Conservation (phyloP, 1,140 invertebrate species). For the Cardiocondyla obscurior region DNA sequence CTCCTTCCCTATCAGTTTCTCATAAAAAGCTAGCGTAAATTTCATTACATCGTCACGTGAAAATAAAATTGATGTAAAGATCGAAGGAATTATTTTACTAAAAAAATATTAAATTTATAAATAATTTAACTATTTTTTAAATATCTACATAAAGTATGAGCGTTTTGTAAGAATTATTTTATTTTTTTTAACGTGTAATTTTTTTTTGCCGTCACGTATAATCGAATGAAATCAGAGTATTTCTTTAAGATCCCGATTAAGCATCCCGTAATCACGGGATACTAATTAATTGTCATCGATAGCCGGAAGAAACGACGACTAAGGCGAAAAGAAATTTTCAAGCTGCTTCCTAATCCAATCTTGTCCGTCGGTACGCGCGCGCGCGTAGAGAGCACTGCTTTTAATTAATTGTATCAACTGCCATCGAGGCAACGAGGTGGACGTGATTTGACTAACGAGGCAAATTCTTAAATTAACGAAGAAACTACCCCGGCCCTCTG, state of each 20-base stretch:
- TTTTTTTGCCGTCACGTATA: background rate
- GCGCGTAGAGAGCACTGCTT: slow-evolving; percentile 65
- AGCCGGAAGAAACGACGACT: slow-evolving; percentile 80
- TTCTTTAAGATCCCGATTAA: background rate
- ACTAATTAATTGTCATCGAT: slow-evolving; percentile 80
- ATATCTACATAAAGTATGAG: background rate
- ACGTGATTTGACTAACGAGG: slow-evolving; percentile 82
- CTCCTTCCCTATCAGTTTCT: slow-evolving; percentile 2
- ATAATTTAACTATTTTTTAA: background rate
- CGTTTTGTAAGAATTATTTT: background rate
- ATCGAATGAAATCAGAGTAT: background rate
- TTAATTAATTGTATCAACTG: slow-evolving; percentile 83
- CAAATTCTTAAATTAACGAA: slow-evolving; percentile 83
- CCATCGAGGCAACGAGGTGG: slow-evolving; percentile 74
- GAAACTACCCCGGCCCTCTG: slow-evolving; percentile 32
- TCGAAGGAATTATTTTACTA: background rate
- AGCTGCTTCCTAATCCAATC: slow-evolving; percentile 76
- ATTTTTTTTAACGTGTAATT: background rate
- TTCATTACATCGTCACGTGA: background rate
- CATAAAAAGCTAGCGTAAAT: background rate
- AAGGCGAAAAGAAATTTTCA: slow-evolving; percentile 62
- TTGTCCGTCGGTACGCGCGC: slow-evolving; percentile 61
- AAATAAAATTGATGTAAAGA: slow-evolving; percentile 8
- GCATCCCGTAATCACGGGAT: slow-evolving; percentile 42
- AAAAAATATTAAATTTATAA: background rate